Conservation (phyloP, 2,888 invertebrate species). For the Myopa tessellatipennis region DNA sequence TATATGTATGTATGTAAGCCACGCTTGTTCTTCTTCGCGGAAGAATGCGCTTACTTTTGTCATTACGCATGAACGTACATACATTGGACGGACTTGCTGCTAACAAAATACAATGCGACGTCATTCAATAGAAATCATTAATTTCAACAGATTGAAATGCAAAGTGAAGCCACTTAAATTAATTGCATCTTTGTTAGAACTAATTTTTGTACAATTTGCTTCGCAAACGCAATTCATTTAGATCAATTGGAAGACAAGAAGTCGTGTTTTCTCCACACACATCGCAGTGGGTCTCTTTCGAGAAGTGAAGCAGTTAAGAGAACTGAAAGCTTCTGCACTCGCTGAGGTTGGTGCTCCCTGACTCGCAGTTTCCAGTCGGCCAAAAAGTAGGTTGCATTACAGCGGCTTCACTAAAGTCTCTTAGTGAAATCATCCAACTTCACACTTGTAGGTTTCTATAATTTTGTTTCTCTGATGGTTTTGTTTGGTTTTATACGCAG, state of each 20-base stretch:
- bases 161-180: no score
- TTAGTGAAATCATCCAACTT: not conserved
- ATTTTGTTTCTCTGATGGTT: not conserved
- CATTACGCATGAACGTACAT: slow-evolving; percentile 11
- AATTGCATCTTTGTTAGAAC: not conserved
- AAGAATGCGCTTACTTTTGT: slow-evolving; percentile 24
- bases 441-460: not conserved
- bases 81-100: slow-evolving; percentile 38
- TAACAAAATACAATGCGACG: no score
- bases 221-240: slow-evolving; percentile 29
- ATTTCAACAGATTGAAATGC: no score
- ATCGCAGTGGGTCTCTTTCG: not conserved
- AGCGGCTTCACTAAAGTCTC: not conserved
- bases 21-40: no score
- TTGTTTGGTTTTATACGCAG: slow-evolving; percentile 44
- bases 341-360: not conserved
- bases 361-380: not conserved
- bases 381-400: not conserved
- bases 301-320: not conserved
- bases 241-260: slow-evolving; percentile 28
- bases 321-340: not conserved
- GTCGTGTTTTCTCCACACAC: slow-evolving; percentile 6
- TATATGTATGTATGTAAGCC: no score
- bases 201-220: slow-evolving; percentile 30
- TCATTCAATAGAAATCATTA: no score